Conservation (phyloP, 2,113 vertebrate species). For the Nansenia antarctica region DNA sequence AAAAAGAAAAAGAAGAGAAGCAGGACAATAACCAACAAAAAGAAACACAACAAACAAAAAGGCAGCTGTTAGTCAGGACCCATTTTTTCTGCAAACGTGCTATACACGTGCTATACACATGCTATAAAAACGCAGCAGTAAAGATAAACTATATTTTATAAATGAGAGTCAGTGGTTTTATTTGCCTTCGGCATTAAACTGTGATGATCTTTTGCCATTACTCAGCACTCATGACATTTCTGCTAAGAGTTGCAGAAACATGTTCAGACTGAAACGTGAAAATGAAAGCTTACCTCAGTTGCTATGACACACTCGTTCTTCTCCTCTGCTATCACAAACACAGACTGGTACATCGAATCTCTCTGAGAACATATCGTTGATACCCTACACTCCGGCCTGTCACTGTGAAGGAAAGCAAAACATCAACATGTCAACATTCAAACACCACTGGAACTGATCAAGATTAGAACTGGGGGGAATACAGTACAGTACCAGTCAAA, state of each 20-base stretch:
- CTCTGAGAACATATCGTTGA: slow-evolving; percentile 94
- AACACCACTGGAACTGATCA: background rate
- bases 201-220: background rate
- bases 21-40: too few species aligned
- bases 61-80: too few species aligned
- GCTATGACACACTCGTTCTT: slow-evolving; percentile 97
- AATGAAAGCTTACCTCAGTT: slow-evolving; percentile 85
- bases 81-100: too few species aligned
- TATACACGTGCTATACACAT: too few species aligned
- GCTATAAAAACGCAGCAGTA: too few species aligned
- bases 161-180: too few species aligned
- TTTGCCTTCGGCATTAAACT: too few species aligned
- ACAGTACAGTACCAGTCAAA: too few species aligned
- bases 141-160: too few species aligned
- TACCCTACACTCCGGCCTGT: slow-evolving; percentile 96
- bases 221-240: background rate
- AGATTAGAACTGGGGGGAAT: slow-evolving; percentile 19
- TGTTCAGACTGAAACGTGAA: background rate
- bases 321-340: slow-evolving; percentile 94
- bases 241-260: background rate
- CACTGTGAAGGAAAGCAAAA: slow-evolving; percentile 72
- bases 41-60: too few species aligned
- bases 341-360: slow-evolving; percentile 95
- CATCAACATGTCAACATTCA: background rate
- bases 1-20: too few species aligned